These are phyloP conservation scores for Gobiocypris rarus DNA, from an alignment of 2,113 vertebrate genomes.

Conservation along the genomic window DNA sequence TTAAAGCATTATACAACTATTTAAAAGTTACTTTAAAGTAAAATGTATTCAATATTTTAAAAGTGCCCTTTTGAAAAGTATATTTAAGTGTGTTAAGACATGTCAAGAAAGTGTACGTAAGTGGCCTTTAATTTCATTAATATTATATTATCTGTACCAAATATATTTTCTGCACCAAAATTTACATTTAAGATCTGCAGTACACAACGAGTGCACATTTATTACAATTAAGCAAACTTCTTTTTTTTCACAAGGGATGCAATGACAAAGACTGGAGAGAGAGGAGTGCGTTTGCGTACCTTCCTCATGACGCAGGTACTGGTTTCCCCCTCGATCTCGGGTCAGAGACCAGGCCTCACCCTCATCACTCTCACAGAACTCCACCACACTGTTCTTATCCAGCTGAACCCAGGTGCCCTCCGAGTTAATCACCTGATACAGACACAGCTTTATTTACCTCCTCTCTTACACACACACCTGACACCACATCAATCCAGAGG, in stretches of 20 bases:
- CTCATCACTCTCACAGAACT: conserved; percentile 99
- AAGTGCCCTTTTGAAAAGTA: too few relatives aligned
- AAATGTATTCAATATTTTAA: too few relatives aligned
- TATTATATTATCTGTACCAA: not conserved
- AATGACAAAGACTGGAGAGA: too few relatives aligned
- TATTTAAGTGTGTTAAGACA: too few relatives aligned
- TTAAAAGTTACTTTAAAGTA: too few relatives aligned
- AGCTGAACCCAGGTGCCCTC: conserved; percentile 98
- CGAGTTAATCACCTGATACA: conserved; percentile 93
- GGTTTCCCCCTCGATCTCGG: conserved; percentile 95
- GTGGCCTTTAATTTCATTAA: not conserved
- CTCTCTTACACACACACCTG: conserved; percentile 37
- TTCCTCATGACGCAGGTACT: conserved; percentile 96
- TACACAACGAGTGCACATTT: too few relatives aligned
- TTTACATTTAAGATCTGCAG: too few relatives aligned
- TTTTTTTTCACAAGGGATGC: not conserved
- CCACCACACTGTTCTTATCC: conserved; percentile 99
- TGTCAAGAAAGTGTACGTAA: not conserved
- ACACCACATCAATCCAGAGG: conserved; percentile 13
- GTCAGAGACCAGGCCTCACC: conserved; percentile 98
- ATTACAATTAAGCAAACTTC: not conserved
- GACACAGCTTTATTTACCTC: conserved; percentile 75
- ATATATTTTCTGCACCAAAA: too few relatives aligned
- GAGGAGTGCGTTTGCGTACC: conserved; percentile 75
- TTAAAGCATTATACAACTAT: too few relatives aligned